Evolutionary conservation across 1,140 invertebrate genomes (phyloP).

Genomic region (Drosophila miranda): DNA sequence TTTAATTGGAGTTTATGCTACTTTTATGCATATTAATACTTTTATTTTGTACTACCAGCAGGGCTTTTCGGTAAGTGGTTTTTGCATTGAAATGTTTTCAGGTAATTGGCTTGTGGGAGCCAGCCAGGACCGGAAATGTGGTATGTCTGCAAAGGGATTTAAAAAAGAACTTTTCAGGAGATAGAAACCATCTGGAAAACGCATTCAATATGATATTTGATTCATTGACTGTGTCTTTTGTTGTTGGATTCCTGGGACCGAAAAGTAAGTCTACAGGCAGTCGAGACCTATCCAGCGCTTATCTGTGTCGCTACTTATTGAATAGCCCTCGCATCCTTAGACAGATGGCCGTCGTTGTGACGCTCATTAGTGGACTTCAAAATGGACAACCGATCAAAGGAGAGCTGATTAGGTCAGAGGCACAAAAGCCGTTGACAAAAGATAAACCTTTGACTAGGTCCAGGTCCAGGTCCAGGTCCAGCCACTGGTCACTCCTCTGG

Average conservation of each 20-base stretch:
- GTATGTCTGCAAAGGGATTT: no score
- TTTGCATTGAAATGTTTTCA: no score
- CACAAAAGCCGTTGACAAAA: constrained; percentile 75
- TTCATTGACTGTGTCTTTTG: no score
- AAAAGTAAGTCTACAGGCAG: no score
- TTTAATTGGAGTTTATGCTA: constrained; percentile 64
- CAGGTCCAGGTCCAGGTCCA: constrained; percentile 26
- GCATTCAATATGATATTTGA: no score
- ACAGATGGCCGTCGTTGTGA: neutral
- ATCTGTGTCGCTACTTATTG: neutral
- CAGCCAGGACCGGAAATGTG: no score
- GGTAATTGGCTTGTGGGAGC: no score
- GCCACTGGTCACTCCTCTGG: no score
- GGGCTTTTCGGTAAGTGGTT: constrained; percentile 2
- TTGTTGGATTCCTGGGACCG: no score
- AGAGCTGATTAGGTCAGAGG: constrained; percentile 60
- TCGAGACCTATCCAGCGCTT: no score
- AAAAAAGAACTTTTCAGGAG: no score
- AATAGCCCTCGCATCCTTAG: constrained; percentile 14
- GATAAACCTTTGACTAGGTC: constrained; percentile 75
- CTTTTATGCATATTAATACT: constrained; percentile 62
- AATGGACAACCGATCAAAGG: constrained; percentile 51
- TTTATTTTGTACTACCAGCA: constrained; percentile 25
- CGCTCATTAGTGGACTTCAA: constrained; percentile 34
- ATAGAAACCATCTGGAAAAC: no score